Percentiles rank a stretch among this genome's conserved stretches.
phyloP scores from a whole-genome alignment of 1,140 invertebrate species.

The Chelonus insularis region DNA sequence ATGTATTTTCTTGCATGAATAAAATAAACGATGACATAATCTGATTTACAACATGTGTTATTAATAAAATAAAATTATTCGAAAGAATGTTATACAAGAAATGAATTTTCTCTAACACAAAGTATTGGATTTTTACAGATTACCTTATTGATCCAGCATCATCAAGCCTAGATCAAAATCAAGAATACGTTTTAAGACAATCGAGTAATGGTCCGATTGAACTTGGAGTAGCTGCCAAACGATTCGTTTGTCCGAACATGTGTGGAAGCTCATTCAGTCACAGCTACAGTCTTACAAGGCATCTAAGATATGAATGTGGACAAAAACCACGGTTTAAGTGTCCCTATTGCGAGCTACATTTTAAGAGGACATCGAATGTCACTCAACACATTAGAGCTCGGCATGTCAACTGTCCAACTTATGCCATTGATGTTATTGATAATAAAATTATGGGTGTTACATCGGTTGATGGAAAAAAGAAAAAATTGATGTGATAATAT shows the following conservation, averaged over 20 bases:
- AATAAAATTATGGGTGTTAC: conserved; percentile 21
- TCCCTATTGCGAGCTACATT: conserved; percentile 61
- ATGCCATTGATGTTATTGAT: conserved; percentile 29
- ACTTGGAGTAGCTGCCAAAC: neutral
- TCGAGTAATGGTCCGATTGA: neutral
- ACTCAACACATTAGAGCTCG: conserved; percentile 37
- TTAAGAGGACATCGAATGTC: conserved; percentile 35
- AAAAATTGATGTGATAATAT: conserved; percentile 3
- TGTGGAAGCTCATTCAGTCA: conserved; percentile 37
- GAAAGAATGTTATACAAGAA: too few species aligned
- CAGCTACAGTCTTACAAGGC: conserved; percentile 37
- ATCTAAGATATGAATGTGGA: conserved; percentile 56
- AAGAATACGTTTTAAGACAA: neutral
- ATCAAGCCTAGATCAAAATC: conserved; percentile 13
- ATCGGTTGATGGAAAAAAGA: conserved; percentile 33
- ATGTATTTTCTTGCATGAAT: too few species aligned
- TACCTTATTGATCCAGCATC: neutral
- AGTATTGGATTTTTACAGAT: neutral
- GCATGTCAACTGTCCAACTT: conserved; percentile 25
- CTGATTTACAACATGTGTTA: too few species aligned
- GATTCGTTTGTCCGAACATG: conserved; percentile 32
- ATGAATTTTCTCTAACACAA: neutral
- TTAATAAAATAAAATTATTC: too few species aligned
- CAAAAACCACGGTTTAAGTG: conserved; percentile 45
- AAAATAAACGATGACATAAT: too few species aligned